Conservation (phyloP, 2,113 vertebrate species). For the Tretioscincus oriximinensis region DNA sequence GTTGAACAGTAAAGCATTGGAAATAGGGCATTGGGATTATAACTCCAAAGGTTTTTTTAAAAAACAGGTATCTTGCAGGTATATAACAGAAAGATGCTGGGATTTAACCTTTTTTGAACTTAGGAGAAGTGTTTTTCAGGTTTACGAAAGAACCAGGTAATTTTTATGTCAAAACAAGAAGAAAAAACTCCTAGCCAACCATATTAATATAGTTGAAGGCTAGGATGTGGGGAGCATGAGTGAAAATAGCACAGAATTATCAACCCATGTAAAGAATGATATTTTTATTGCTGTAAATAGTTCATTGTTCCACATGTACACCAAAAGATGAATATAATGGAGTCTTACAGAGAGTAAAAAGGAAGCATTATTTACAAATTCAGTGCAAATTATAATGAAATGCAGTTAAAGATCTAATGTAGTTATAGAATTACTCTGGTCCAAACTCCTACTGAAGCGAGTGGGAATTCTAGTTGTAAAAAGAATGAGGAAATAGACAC, state of each 20-base stretch:
- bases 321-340: constrained; percentile 10
- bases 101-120: background rate
- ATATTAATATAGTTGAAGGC: background rate
- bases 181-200: background rate
- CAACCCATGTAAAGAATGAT: background rate
- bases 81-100: background rate
- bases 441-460: constrained; percentile 14
- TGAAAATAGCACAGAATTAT: background rate
- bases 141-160: background rate
- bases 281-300: constrained; percentile 7
- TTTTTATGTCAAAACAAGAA: background rate
- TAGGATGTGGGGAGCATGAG: background rate
- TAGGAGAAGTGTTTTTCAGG: background rate
- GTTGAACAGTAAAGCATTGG: background rate
- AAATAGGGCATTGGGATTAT: background rate
- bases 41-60: background rate
- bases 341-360: constrained; percentile 4
- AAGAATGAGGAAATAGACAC: constrained; percentile 12
- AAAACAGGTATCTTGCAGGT: too few relatives aligned
- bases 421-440: background rate
- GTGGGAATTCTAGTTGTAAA: constrained; percentile 6
- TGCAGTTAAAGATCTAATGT: background rate
- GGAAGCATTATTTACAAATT: constrained; percentile 8
- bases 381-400: background rate
- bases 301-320: background rate